Conservation (phyloP, 2,113 vertebrate genomes). For the Gobius niger region DNA sequence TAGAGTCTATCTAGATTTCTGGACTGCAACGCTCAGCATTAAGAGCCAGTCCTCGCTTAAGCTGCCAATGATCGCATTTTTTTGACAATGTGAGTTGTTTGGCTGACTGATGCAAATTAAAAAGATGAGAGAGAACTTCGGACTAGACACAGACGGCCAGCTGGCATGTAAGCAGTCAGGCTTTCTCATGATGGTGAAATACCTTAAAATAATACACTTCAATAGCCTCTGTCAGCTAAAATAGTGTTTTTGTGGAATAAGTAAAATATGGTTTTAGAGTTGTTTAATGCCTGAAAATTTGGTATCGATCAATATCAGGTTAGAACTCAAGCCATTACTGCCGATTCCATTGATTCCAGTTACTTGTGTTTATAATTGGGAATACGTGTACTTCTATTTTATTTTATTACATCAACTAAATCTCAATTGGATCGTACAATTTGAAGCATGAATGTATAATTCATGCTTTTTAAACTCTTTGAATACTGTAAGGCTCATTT, state of each 20-base stretch:
- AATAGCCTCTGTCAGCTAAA: background rate
- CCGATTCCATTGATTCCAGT: no score
- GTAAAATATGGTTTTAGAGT: no score
- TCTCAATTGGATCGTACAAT: no score
- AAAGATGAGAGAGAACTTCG: conserved; percentile 10
- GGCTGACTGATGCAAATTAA: conserved; percentile 11
- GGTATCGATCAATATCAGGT: no score
- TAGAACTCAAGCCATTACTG: no score
- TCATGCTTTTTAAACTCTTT: no score
- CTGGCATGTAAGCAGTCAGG: background rate
- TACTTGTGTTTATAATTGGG: no score
- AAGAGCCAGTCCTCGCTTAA: conserved; percentile 15
- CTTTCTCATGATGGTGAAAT: conserved; percentile 11
- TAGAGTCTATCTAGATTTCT: background rate
- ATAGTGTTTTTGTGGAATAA: background rate
- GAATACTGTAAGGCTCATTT: no score
- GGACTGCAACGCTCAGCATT: conserved; percentile 6
- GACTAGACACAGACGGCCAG: conserved; percentile 3
- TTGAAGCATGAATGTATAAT: no score
- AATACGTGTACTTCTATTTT: no score
- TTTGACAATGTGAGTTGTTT: conserved; percentile 9
- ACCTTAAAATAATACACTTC: background rate
- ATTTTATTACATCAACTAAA: no score
- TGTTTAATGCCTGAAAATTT: no score
- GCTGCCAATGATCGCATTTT: conserved; percentile 25